These are phyloP conservation scores for Dynastes maya DNA, from an alignment of 2,888 invertebrate species.

Conservation along the genomic window DNA sequence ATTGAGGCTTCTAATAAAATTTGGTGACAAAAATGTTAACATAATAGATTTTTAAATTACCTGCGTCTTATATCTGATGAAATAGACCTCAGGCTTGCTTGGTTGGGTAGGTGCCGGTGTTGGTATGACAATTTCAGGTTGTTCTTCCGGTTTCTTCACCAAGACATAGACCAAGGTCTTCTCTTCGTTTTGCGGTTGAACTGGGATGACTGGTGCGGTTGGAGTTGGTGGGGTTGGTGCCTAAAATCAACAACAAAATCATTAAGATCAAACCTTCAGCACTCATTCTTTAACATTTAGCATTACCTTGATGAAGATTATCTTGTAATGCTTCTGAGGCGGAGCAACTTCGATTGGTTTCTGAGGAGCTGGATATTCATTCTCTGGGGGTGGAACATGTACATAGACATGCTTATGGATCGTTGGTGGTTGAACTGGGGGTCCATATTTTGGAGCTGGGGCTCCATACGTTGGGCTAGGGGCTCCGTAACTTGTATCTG, in stretches of 20 bases:
- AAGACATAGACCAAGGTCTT: slow-evolving; percentile 91
- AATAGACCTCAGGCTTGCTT: slow-evolving; percentile 91
- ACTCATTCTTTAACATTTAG: background rate
- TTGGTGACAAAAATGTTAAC: too few relatives aligned
- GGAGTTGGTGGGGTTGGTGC: slow-evolving; percentile 89
- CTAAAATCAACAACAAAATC: slow-evolving; percentile 79
- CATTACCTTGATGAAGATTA: slow-evolving; percentile 84
- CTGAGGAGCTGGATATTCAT: slow-evolving; percentile 81
- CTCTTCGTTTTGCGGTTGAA: slow-evolving; percentile 89
- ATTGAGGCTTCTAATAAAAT: too few relatives aligned
- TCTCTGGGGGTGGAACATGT: slow-evolving; percentile 91
- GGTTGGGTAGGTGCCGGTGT: slow-evolving; percentile 89
- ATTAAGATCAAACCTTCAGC: background rate
- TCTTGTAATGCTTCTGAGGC: slow-evolving; percentile 88
- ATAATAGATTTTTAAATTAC: slow-evolving; percentile 67
- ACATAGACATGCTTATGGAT: slow-evolving; percentile 94
- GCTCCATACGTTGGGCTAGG: slow-evolving; percentile 71
- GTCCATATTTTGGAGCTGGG: slow-evolving; percentile 79
- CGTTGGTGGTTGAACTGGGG: slow-evolving; percentile 82
- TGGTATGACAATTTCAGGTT: slow-evolving; percentile 85
- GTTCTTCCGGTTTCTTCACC: slow-evolving; percentile 91
- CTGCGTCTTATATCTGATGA: slow-evolving; percentile 91
- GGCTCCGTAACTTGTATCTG: slow-evolving; percentile 63
- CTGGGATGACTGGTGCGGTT: slow-evolving; percentile 85
- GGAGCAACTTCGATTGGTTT: slow-evolving; percentile 73